Percentiles rank a stretch among this genome's conserved stretches.
Evolutionary conservation across 2,888 invertebrate species (phyloP).

Genomic region (Ormyrus rosae): DNA sequence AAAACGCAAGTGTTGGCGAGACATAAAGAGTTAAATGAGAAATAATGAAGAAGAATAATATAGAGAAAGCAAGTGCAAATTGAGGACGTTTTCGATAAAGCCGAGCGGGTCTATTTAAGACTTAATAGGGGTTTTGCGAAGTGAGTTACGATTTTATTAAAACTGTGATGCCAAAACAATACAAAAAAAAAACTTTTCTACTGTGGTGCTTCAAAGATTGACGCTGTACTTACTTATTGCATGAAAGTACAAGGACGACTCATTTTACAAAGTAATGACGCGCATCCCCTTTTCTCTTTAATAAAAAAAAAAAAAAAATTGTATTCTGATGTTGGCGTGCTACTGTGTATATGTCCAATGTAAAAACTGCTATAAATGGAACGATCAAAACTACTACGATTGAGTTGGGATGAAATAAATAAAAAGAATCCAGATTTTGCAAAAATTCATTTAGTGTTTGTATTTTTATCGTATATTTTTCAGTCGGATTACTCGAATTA

Average conservation of each 20-base stretch:
- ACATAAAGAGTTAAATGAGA: constrained; percentile 18
- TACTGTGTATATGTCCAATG: constrained; percentile 45
- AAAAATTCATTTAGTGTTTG: constrained; percentile 57
- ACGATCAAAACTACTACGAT: constrained; percentile 47
- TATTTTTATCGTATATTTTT: constrained; percentile 54
- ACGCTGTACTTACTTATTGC: constrained; percentile 55
- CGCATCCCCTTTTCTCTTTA: constrained; percentile 34
- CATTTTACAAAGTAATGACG: constrained; percentile 53
- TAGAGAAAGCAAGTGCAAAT: constrained; percentile 32
- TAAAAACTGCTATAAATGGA: constrained; percentile 29
- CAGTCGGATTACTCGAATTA: constrained; percentile 51
- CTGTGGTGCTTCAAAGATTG: constrained; percentile 54
- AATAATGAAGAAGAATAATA: background rate
- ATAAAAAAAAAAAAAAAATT: background rate
- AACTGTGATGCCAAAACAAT: constrained; percentile 55
- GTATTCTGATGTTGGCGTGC: constrained; percentile 44
- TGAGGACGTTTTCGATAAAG: constrained; percentile 14
- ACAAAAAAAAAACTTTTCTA: constrained; percentile 42
- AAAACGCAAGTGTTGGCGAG: constrained; percentile 39
- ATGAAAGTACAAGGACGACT: constrained; percentile 48
- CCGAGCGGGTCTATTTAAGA: constrained; percentile 34
- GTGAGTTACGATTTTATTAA: constrained; percentile 47
- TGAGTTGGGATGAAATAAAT: constrained; percentile 53
- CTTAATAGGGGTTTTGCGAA: constrained; percentile 21
- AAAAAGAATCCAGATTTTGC: constrained; percentile 55